Base-by-base conservation (phyloP, 2,113 vertebrate genomes). In the Cynoglossus semilaevis region DNA sequence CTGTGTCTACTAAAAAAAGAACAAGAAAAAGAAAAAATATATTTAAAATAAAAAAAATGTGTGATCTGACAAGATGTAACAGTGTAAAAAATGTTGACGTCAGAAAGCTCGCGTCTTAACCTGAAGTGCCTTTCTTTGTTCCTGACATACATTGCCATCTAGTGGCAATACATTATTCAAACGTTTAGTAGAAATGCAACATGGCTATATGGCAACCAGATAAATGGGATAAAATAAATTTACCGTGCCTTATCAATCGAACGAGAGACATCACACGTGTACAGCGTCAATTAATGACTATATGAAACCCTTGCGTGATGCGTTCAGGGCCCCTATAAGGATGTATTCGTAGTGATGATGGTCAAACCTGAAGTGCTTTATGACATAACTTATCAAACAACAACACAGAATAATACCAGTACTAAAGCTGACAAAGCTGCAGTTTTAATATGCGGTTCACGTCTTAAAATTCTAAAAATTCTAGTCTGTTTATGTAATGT, bases 131-230 rank as follows among this genome's bases (percentile, higher is more conserved):
- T 12, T 14, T 13, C 15, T 14, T 1, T 19, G 8, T 19, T 15
- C 29, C 47, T 40, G 14, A 11, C 2, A 16, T 12, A 70, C 48
- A 61, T 66, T 12, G 70, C 66, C 85, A 85, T 50, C 85, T 87
- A 72, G 64, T 52, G 85, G 58, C 7, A 1, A 15, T 1, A 8
- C 10, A 11, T 0, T 35, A 36, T 0, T 49, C 7, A 34, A 18
- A 15, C n/a, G 45, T 37, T 49, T 11, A 19, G 12, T 1, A 14
- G 1, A 13, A 15, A 41, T 1, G 8, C 15, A 6, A 0, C 0
- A 5, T 7, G 1, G 2, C 2, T 6, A 29, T 29, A 29, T 29
- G 22, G 22, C 2, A 29, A 29, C 3, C 22, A 6, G 22, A 29
- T 29, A 29, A 6, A 29, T 4, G 22, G 3, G 22, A 6, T 29